Evolutionary conservation across 2,888 invertebrate genomes (phyloP).

Genomic region (Drosophila pegasa): DNA sequence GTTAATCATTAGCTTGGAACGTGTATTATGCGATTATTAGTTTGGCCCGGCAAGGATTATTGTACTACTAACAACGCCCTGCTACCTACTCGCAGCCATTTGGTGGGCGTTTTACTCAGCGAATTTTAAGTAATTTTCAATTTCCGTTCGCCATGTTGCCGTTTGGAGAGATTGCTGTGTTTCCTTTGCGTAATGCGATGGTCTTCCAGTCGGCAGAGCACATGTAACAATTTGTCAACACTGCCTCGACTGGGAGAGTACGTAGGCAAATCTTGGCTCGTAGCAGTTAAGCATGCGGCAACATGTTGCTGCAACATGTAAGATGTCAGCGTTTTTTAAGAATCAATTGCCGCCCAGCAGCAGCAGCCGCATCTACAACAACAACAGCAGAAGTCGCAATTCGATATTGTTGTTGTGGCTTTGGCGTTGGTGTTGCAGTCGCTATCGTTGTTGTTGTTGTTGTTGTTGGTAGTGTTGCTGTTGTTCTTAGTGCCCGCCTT

Average conservation of each 20-base stretch:
- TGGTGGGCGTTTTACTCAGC: slow-evolving; percentile 65
- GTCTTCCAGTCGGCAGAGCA: slow-evolving; percentile 47
- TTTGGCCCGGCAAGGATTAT: slow-evolving; percentile 63
- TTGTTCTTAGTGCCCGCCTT: slow-evolving; percentile 64
- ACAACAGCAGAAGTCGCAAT: slow-evolving; percentile 53
- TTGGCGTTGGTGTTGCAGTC: slow-evolving; percentile 50
- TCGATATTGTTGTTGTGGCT: slow-evolving; percentile 69
- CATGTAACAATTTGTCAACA: slow-evolving; percentile 78
- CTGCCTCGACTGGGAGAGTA: slow-evolving; percentile 42
- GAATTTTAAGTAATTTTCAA: slow-evolving; percentile 75
- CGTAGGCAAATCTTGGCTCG: slow-evolving; percentile 45
- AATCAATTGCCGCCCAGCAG: slow-evolving; percentile 77
- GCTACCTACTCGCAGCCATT: slow-evolving; percentile 31
- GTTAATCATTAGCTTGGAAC: slow-evolving; percentile 83
- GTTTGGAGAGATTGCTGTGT: neutral
- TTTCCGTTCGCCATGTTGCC: slow-evolving; percentile 65
- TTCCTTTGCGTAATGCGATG: slow-evolving; percentile 59
- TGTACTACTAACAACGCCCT: slow-evolving; percentile 30
- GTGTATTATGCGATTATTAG: slow-evolving; percentile 80
- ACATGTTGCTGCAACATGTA: slow-evolving; percentile 81
- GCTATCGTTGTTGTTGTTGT: slow-evolving; percentile 17
- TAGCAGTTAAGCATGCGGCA: slow-evolving; percentile 50
- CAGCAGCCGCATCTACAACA: slow-evolving; percentile 41
- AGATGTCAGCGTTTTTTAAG: slow-evolving; percentile 79
- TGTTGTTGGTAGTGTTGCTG: slow-evolving; percentile 18